Percentiles rank a stretch among this genome's conserved stretches.
Evolutionary conservation across 92 coral and sea anemone genomes (phyloP).

Genomic region (Siderastrea radians): DNA sequence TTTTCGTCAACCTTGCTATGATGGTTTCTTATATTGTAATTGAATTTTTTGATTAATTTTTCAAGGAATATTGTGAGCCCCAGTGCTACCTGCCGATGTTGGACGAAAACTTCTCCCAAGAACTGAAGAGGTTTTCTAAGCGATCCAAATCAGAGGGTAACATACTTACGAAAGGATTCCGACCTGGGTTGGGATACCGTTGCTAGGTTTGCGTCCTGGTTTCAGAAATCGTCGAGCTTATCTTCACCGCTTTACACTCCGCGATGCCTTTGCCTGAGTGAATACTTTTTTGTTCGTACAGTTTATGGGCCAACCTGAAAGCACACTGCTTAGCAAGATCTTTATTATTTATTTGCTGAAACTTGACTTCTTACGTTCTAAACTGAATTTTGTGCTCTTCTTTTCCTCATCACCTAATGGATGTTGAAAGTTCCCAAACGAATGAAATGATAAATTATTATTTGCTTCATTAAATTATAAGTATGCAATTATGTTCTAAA

Average conservation of each 20-base stretch:
- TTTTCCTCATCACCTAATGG: background rate
- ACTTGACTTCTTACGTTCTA: background rate
- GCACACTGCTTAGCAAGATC: background rate
- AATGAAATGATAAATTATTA: background rate
- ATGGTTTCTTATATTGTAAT: background rate
- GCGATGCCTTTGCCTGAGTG: too few species aligned
- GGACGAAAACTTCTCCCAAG: conserved; percentile 85
- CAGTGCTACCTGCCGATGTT: conserved; percentile 89
- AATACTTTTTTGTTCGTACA: too few species aligned
- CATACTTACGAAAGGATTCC: conserved; percentile 78
- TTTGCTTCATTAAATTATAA: background rate
- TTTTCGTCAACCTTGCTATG: background rate
- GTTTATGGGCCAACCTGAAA: too few species aligned
- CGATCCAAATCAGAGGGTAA: conserved; percentile 95
- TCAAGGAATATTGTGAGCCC: conserved; percentile 93
- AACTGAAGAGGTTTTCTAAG: conserved; percentile 88
- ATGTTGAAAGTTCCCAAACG: background rate
- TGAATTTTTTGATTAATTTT: background rate
- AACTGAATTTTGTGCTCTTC: background rate
- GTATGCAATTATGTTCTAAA: background rate
- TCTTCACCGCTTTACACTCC: background rate
- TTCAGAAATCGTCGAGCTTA: background rate
- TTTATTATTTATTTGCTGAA: background rate
- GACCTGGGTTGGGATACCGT: conserved; percentile 91
- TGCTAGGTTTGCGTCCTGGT: background rate